phyloP scores from a whole-genome alignment of 2,113 vertebrate genomes.

The Otus sunia region DNA sequence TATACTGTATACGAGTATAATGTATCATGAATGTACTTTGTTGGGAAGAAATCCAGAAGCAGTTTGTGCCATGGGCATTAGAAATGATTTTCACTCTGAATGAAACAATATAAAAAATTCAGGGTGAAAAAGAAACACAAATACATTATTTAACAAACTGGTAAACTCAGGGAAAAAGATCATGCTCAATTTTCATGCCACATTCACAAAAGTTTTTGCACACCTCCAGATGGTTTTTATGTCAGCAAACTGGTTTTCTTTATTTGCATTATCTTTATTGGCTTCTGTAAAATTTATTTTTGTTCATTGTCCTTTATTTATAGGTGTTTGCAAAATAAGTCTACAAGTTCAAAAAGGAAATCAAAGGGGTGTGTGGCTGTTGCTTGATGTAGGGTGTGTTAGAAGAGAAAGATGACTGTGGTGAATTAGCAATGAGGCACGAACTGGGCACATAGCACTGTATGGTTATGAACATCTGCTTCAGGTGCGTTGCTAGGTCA shows the following conservation, averaged over 20 bases:
- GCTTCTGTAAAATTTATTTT: slow-evolving; percentile 14
- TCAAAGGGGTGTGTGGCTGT: neutral
- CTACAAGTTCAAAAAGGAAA: neutral
- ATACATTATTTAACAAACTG: neutral
- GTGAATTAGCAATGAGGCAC: neutral
- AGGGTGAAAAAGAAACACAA: neutral
- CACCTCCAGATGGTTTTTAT: neutral
- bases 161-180: neutral
- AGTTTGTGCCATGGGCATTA: neutral
- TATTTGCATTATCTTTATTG: neutral
- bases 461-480: neutral
- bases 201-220: neutral
- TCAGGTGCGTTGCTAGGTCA: neutral
- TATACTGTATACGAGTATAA: neutral
- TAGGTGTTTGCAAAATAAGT: slow-evolving; percentile 9
- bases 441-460: neutral
- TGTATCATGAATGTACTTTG: neutral
- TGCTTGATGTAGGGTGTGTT: neutral
- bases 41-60: neutral
- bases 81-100: neutral
- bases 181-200: neutral
- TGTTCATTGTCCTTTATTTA: slow-evolving; percentile 26
- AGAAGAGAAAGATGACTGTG: neutral
- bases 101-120: neutral
- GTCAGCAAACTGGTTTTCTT: neutral